Conservation (phyloP, 2,797 vertebrate genomes). For the Scyliorhinus canicula region DNA sequence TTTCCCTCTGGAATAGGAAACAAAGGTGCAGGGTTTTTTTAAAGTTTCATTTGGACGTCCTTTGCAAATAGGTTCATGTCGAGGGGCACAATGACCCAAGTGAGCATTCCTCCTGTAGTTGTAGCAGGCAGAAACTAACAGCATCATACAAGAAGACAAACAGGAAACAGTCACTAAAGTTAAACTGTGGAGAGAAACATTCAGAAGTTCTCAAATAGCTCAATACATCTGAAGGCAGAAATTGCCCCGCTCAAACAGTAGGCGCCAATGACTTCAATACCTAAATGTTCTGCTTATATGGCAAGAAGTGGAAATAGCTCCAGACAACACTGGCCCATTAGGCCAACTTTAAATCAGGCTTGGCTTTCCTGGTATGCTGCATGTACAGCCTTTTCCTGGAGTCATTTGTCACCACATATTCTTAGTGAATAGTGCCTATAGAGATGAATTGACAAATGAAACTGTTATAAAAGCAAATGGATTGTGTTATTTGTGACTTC, state of each 20-base stretch:
- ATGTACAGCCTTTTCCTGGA: slow-evolving; percentile 9
- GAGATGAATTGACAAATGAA: neutral
- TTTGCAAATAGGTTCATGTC: neutral
- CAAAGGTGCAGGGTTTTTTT: neutral
- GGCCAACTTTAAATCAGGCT: slow-evolving; percentile 28
- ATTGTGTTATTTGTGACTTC: neutral
- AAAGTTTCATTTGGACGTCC: neutral
- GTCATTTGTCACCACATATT: slow-evolving; percentile 31
- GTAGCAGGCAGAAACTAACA: neutral
- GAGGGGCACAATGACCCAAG: neutral
- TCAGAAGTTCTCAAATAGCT: neutral
- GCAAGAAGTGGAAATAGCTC: slow-evolving; percentile 40
- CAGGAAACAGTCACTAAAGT: neutral
- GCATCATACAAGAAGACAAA: neutral
- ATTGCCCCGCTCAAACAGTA: neutral
- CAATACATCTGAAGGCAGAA: neutral
- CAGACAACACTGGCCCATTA: slow-evolving; percentile 15
- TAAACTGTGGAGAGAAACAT: neutral
- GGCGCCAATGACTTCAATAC: neutral
- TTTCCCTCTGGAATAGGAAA: neutral
- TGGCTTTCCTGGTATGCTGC: slow-evolving; percentile 29
- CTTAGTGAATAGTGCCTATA: slow-evolving; percentile 16
- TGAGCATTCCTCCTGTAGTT: neutral
- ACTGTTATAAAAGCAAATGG: too few species aligned
- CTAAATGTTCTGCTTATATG: slow-evolving; percentile 39